phyloP scores from a whole-genome alignment of 2,113 vertebrate species.

The Spilogale gracilis region DNA sequence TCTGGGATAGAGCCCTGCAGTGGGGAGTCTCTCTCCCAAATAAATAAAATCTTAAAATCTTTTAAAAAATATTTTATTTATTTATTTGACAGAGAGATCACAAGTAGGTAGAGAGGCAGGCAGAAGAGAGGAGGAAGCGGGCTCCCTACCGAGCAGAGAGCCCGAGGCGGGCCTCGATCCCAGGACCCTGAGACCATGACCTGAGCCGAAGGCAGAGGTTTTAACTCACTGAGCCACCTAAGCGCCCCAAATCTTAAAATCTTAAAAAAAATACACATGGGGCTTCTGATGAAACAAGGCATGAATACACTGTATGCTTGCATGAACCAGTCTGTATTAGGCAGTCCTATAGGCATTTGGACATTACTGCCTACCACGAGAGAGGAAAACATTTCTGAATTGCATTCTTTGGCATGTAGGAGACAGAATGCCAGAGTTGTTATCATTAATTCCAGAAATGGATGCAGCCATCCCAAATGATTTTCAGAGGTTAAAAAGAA shows the following conservation, averaged over 20 bases:
- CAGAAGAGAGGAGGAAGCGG: no score
- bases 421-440: background rate
- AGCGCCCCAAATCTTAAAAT: background rate
- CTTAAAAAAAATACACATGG: background rate
- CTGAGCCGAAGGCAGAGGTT: no score
- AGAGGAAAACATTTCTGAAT: constrained; percentile 1
- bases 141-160: no score
- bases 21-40: background rate
- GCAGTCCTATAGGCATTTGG: no score
- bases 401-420: background rate
- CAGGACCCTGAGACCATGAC: no score
- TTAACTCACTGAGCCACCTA: no score
- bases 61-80: background rate
- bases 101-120: no score
- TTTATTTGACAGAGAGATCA: no score
- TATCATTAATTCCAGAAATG: constrained; percentile 46
- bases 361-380: background rate
- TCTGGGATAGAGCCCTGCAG: background rate
- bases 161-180: no score
- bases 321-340: background rate
- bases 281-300: background rate
- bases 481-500: constrained; percentile 41
- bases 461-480: background rate
- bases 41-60: background rate
- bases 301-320: background rate